Conservation (phyloP, 1,140 invertebrate species). For the Cyclina sinensis region DNA sequence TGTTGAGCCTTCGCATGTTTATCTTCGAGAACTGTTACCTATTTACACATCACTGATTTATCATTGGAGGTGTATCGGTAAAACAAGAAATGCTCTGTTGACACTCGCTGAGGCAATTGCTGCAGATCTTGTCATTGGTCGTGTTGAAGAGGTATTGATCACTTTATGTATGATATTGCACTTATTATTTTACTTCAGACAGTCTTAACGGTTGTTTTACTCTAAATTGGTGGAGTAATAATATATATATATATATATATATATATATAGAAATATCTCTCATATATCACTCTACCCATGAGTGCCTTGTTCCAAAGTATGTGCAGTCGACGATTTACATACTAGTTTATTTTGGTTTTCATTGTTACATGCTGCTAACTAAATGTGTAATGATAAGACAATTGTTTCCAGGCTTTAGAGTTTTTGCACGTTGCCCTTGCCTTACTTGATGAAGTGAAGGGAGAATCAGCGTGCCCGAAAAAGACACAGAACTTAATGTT, state of each 20-base stretch:
- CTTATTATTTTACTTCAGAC: too few species aligned
- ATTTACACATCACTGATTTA: constrained; percentile 60
- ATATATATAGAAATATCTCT: too few species aligned
- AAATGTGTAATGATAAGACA: too few species aligned
- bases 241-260: too few species aligned
- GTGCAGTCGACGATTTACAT: too few species aligned
- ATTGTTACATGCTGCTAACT: too few species aligned
- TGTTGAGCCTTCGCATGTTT: constrained; percentile 17
- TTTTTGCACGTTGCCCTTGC: constrained; percentile 8
- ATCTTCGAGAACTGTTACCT: constrained; percentile 56
- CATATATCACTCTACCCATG: too few species aligned
- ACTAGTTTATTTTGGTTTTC: too few species aligned
- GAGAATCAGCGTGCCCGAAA: neutral
- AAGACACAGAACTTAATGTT: neutral
- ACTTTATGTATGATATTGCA: too few species aligned
- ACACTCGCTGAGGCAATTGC: constrained; percentile 62
- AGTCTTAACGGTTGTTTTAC: too few species aligned
- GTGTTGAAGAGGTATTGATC: constrained; percentile 52
- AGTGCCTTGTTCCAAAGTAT: too few species aligned
- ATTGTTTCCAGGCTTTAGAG: neutral
- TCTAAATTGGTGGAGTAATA: too few species aligned
- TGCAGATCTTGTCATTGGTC: constrained; percentile 42
- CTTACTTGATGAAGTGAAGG: neutral
- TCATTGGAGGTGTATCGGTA: constrained; percentile 66
- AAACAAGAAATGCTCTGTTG: constrained; percentile 26